phyloP scores from a whole-genome alignment of 2,113 vertebrate species.

The Pluvialis apricaria region DNA sequence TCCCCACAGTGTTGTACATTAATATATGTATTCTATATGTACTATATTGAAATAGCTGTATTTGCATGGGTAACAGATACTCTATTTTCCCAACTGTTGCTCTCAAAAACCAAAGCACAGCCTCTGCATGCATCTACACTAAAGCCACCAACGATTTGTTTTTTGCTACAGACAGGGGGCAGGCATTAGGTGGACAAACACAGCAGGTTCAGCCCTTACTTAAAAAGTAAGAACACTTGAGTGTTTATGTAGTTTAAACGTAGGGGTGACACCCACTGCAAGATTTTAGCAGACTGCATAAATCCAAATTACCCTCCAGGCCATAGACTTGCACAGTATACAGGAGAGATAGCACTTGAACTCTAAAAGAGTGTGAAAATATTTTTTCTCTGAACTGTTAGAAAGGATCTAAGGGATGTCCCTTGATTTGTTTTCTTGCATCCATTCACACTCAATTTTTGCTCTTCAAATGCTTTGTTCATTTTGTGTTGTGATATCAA shows the following conservation, averaged over 20 bases:
- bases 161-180: not conserved
- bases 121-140: not conserved
- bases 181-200: not conserved
- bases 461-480: not conserved
- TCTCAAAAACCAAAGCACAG: not conserved
- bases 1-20: not conserved
- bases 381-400: not conserved
- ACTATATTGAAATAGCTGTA: not conserved
- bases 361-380: not conserved
- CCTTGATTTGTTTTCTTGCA: not conserved
- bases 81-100: not conserved
- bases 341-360: not conserved
- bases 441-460: not conserved
- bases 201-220: not conserved
- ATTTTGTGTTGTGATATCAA: not conserved
- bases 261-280: not conserved
- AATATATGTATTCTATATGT: not conserved
- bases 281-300: not conserved
- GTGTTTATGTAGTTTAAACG: not conserved
- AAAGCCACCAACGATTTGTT: not conserved
- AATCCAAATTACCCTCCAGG: not conserved
- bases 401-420: not conserved
- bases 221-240: not conserved
- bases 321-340: not conserved
- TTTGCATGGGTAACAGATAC: not conserved